Evolutionary conservation across 2,797 vertebrate species (phyloP).

Genomic region (Adrianichthys oophorus): DNA sequence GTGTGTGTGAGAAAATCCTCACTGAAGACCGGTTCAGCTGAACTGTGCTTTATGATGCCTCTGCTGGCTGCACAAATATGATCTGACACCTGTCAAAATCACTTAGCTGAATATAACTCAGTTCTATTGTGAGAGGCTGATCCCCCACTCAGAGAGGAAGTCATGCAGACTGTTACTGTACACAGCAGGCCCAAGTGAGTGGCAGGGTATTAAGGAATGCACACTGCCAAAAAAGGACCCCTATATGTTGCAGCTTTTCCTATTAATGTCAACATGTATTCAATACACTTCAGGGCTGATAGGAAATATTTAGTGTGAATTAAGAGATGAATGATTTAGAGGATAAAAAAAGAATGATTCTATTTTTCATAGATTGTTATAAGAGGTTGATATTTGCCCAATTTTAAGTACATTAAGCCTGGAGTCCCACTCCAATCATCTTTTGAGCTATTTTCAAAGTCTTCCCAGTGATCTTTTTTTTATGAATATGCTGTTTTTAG

Average conservation of each 20-base stretch:
- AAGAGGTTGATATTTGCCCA: no score
- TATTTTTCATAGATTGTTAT: no score
- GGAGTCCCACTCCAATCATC: no score
- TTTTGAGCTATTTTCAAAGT: no score
- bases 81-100: slow-evolving; percentile 59
- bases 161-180: slow-evolving; percentile 14
- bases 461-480: no score
- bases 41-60: slow-evolving; percentile 26
- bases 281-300: slow-evolving; percentile 3
- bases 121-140: slow-evolving; percentile 29
- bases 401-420: no score
- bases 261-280: slow-evolving; percentile 8
- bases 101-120: slow-evolving; percentile 34
- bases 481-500: no score
- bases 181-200: slow-evolving; percentile 13
- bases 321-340: no score
- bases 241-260: neutral
- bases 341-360: no score
- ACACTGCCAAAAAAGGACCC: neutral
- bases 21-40: slow-evolving; percentile 33
- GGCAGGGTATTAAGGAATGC: neutral
- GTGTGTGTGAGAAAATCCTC: slow-evolving; percentile 34
- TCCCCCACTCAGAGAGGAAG: slow-evolving; percentile 13
- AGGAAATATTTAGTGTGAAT: neutral
- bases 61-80: slow-evolving; percentile 43